These are phyloP conservation scores for Campaea margaritaria DNA, from an alignment of 2,888 invertebrate genomes.

Conservation along the genomic window DNA sequence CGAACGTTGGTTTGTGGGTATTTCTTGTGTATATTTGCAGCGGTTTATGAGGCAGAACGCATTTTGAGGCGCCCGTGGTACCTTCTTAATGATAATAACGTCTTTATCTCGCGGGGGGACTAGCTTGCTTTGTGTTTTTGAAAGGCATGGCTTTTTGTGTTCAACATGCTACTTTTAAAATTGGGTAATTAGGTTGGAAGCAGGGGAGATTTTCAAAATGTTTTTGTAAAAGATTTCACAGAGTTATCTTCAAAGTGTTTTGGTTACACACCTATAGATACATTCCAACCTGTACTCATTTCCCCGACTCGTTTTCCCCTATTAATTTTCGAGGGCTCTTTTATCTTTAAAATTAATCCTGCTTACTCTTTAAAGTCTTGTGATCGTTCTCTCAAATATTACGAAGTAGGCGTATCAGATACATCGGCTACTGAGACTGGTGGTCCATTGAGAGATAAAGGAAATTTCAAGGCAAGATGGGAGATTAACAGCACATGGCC, in stretches of 20 bases:
- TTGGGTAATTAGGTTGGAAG: constrained; percentile 30
- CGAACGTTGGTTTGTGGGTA: constrained; percentile 68
- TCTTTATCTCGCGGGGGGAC: constrained; percentile 42
- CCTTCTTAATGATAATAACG: constrained; percentile 52
- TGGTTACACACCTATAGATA: not conserved
- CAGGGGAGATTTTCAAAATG: constrained; percentile 11
- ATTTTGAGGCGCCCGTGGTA: constrained; percentile 46
- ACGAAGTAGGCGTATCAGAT: constrained; percentile 29
- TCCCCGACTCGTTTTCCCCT: not conserved
- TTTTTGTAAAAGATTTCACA: constrained; percentile 3
- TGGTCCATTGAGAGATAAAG: constrained; percentile 44
- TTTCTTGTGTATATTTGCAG: constrained; percentile 63
- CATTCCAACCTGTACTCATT: not conserved
- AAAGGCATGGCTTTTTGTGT: constrained; percentile 34
- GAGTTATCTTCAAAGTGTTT: constrained; percentile 4
- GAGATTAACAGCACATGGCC: constrained; percentile 44
- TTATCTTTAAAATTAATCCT: not conserved
- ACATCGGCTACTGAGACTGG: constrained; percentile 27
- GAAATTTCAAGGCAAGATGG: constrained; percentile 43
- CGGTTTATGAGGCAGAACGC: constrained; percentile 70
- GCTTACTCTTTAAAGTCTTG: constrained; percentile 1
- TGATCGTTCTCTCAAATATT: constrained; percentile 6
- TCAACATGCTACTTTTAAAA: constrained; percentile 37
- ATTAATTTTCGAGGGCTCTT: not conserved
- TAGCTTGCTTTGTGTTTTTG: constrained; percentile 40